Base-by-base conservation (phyloP, 2,888 invertebrate genomes). In the Acheta domesticus region DNA sequence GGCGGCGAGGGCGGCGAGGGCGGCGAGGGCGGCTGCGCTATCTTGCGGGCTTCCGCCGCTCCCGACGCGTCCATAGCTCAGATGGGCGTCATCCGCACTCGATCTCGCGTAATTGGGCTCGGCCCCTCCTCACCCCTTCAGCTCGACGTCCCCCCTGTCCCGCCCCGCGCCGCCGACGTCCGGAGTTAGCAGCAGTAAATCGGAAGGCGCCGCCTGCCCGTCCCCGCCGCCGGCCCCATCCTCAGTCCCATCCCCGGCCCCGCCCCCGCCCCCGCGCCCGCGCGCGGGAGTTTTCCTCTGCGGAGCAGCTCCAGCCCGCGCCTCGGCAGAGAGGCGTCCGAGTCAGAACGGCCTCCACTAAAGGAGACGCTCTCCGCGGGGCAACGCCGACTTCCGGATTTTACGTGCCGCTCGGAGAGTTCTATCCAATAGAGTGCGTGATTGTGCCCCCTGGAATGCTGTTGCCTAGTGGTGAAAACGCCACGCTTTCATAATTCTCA, bases 161-260 rank as follows among this genome's bases (percentile, higher is more conserved):
- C 62, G 62, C 16, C 4, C 62, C 62, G 11, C 16, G 62, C 62
- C n/a, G 62, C 62, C 14, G 14, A n/a, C 62, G 62, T 8, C 16
- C 62, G 62, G 62, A 62, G 62, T 62, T 62, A 62, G 62, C 16
- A 62, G 62, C 62, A 62, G 62, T 62, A 62, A 62, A 62, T 62
- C 62, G 16, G 62, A 14, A n/a, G 62, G n/a, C n/a, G 62, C 62
- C 62, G 62, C n/a, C 62, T 5, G 36, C 36, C 5, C 36, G 36
- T 8, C 36, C 36, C 36, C 36, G 36, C 36, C 36, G 8, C 36
- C 8, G 23, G 1, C 23, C 23, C 23, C 23, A 3, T 1, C 23
- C 23, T 23, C 2, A 3, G 23, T 23, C 23, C 23, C 23, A 23
- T 23, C 23, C 23, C 23, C 2, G 62, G n/a, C n/a, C 1, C 62